These are phyloP conservation scores for Enteromius fasciolatus DNA, from an alignment of 2,797 vertebrate genomes.

Conservation along the genomic window DNA sequence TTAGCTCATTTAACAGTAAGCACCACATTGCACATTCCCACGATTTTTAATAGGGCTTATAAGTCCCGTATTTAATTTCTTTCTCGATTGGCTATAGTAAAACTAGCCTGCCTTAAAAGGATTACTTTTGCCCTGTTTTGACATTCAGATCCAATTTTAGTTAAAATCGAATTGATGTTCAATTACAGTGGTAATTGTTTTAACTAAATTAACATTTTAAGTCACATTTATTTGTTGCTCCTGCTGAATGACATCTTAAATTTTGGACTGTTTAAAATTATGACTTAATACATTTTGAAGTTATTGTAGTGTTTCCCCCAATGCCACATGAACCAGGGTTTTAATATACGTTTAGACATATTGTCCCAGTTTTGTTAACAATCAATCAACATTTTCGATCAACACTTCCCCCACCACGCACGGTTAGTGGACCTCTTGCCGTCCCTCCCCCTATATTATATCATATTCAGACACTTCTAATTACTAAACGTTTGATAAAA, in stretches of 20 bases:
- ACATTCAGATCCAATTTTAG: not conserved
- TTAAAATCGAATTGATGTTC: not conserved
- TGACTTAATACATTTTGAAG: not conserved
- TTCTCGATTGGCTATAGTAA: not conserved
- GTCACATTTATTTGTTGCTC: not conserved
- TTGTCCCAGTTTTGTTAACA: conserved; percentile 1
- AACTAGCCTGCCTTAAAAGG: not conserved
- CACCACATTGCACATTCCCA: not conserved
- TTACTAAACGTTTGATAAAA: not conserved
- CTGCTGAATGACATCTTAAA: not conserved
- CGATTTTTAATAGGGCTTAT: not conserved
- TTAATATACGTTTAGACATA: not conserved
- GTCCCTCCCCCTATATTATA: not conserved
- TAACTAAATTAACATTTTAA: not conserved
- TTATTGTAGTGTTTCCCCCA: not conserved
- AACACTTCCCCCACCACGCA: not conserved
- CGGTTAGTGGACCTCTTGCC: not conserved
- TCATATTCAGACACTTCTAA: not conserved
- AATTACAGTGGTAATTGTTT: not conserved
- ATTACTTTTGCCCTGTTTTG: not conserved
- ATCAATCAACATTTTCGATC: not conserved
- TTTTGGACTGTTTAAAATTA: not conserved
- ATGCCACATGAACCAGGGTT: not conserved
- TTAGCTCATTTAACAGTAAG: too few species aligned
- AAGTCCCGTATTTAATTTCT: not conserved